A percentile compares a stretch with the other conserved stretches of the same genome.
Evolutionary conservation across 64 coral and sea anemone genomes (phyloP).

Genomic region (Anthopleura sola): DNA sequence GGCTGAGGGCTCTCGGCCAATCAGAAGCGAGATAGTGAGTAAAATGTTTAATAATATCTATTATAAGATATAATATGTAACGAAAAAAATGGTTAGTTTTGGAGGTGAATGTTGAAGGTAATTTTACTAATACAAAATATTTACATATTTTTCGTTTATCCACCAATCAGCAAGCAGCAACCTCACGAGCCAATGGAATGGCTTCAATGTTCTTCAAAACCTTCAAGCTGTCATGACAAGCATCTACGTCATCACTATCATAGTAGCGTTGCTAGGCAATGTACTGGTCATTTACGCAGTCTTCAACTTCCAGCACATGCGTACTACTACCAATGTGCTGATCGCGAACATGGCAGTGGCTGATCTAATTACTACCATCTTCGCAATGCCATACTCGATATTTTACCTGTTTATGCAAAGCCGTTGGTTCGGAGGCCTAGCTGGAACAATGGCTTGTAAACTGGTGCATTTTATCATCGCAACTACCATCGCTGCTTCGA

Average conservation of each 20-base stretch:
- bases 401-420: neutral
- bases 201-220: neutral
- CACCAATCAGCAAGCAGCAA: neutral
- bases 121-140: too few species aligned
- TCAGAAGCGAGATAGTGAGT: too few species aligned
- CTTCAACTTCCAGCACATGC: neutral
- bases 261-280: constrained; percentile 10
- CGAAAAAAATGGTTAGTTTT: too few species aligned
- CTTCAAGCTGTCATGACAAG: constrained; percentile 8
- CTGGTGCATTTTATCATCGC: constrained; percentile 10
- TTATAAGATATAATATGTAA: too few species aligned
- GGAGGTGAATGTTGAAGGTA: too few species aligned
- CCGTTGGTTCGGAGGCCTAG: neutral
- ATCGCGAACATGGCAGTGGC: constrained; percentile 25
- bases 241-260: constrained; percentile 12
- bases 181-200: constrained; percentile 14
- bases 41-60: too few species aligned
- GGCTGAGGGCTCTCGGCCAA: too few species aligned
- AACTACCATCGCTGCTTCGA: neutral
- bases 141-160: too few species aligned
- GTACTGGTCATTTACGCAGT: neutral
- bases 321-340: neutral
- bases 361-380: neutral
- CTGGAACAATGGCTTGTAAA: constrained; percentile 1
- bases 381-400: neutral